phyloP scores from a whole-genome alignment of 2,113 vertebrate genomes.

The Taxidea taxus region DNA sequence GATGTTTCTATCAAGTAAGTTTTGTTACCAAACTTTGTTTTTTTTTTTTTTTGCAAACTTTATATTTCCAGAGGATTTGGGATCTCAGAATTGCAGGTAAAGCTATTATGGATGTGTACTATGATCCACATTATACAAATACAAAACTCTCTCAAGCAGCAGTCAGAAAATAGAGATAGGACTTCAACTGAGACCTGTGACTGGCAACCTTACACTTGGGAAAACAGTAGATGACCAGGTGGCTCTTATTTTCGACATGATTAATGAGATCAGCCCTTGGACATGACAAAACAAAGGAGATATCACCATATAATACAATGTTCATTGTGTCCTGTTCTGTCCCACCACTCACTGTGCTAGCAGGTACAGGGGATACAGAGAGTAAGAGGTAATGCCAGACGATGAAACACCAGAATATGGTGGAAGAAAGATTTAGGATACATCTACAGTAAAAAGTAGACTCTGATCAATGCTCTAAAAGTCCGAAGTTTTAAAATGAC shows the following conservation, averaged over 20 bases:
- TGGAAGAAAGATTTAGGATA: not conserved
- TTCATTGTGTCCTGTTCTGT: not conserved
- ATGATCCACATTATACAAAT: not conserved
- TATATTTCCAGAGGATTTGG: not conserved
- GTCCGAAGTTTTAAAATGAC: not conserved
- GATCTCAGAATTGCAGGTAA: not conserved
- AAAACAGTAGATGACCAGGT: constrained; percentile 21
- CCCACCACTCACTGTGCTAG: not conserved
- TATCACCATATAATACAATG: not conserved
- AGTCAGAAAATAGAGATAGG: not conserved
- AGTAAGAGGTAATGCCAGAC: not conserved
- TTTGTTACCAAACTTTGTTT: not conserved
- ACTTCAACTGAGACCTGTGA: not conserved
- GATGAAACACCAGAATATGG: not conserved
- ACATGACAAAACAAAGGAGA: constrained; percentile 4
- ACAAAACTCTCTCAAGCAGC: not conserved
- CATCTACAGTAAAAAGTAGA: not conserved
- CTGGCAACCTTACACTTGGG: not conserved
- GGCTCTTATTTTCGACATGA: not conserved
- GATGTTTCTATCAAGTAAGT: not conserved
- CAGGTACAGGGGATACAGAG: not conserved
- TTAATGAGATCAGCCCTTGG: not conserved
- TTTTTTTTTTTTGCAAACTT: not conserved
- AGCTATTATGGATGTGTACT: not conserved
- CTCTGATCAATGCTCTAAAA: not conserved